Evolutionary conservation across 1,140 invertebrate genomes (phyloP).

Genomic region (Cardiocondyla obscurior): DNA sequence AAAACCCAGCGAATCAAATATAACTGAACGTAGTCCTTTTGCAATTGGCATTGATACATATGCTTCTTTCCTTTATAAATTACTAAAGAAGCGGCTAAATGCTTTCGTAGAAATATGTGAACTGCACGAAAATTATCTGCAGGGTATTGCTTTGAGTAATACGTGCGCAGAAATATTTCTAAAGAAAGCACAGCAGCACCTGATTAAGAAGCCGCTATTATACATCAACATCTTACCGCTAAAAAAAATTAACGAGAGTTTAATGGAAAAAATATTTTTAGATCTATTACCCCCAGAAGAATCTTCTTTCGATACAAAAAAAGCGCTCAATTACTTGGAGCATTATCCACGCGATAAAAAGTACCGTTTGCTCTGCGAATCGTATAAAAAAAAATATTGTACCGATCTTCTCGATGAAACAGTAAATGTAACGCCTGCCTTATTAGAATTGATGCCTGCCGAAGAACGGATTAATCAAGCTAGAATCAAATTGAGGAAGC

Average conservation of each 20-base stretch:
- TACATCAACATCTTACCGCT: slow-evolving; percentile 66
- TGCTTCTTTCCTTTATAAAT: slow-evolving; percentile 44
- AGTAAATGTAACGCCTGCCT: slow-evolving; percentile 33
- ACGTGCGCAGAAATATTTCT: slow-evolving; percentile 66
- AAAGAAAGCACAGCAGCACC: slow-evolving; percentile 62
- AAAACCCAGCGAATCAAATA: background rate
- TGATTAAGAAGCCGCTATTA: slow-evolving; percentile 60
- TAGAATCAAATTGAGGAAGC: slow-evolving; percentile 61
- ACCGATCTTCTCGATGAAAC: slow-evolving; percentile 59
- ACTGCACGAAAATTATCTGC: slow-evolving; percentile 26
- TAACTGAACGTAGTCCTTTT: background rate
- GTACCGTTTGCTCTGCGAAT: slow-evolving; percentile 50
- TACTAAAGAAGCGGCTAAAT: slow-evolving; percentile 63
- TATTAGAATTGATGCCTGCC: slow-evolving; percentile 67
- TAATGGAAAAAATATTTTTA: slow-evolving; percentile 68
- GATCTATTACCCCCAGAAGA: slow-evolving; percentile 64
- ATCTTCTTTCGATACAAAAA: slow-evolving; percentile 42
- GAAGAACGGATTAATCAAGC: slow-evolving; percentile 73
- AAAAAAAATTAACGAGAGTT: slow-evolving; percentile 59
- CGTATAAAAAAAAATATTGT: slow-evolving; percentile 69
- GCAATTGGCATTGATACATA: slow-evolving; percentile 45
- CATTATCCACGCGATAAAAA: slow-evolving; percentile 69
- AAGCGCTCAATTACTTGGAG: slow-evolving; percentile 59
- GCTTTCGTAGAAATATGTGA: slow-evolving; percentile 62
- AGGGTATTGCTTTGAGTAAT: slow-evolving; percentile 60